Conservation (phyloP, 1,140 invertebrate species). For the Microplitis demolitor region DNA sequence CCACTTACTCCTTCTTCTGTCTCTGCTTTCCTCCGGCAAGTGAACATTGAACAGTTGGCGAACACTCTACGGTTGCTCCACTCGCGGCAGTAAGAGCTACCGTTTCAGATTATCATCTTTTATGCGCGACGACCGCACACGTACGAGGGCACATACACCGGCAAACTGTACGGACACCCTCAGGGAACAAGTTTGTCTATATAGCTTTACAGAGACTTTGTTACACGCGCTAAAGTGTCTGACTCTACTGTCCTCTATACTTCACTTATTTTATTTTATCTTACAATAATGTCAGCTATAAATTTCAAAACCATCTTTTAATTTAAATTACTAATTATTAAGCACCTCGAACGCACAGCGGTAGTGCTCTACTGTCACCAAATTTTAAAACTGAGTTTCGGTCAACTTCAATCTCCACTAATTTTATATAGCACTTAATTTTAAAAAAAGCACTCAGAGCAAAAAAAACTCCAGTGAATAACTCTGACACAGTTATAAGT, state of each 20-base stretch:
- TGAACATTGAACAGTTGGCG: slow-evolving; percentile 52
- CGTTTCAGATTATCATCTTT: slow-evolving; percentile 54
- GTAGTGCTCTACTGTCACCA: too few species aligned
- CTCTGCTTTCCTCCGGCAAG: slow-evolving; percentile 33
- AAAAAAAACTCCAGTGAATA: too few species aligned
- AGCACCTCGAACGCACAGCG: too few species aligned
- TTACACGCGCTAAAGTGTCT: background rate
- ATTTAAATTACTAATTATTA: too few species aligned
- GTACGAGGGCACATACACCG: slow-evolving; percentile 18
- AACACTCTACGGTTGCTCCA: slow-evolving; percentile 38
- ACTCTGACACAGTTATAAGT: too few species aligned
- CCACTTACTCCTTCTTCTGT: background rate
- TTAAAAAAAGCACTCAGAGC: too few species aligned
- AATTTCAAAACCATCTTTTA: too few species aligned
- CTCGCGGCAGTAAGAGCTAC: slow-evolving; percentile 50
- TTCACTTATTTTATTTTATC: background rate
- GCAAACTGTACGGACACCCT: slow-evolving; percentile 15
- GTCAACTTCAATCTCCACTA: too few species aligned
- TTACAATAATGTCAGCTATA: too few species aligned
- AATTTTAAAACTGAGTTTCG: too few species aligned
- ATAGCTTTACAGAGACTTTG: background rate
- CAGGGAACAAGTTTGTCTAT: slow-evolving; percentile 7
- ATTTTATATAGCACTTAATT: too few species aligned
- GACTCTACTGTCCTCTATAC: background rate
- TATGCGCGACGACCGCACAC: slow-evolving; percentile 37